Evolutionary conservation across 2,113 vertebrate species (phyloP), one percentile per base, ranked within the genome.

Genomic region (Daphoenositta chrysoptera): DNA sequence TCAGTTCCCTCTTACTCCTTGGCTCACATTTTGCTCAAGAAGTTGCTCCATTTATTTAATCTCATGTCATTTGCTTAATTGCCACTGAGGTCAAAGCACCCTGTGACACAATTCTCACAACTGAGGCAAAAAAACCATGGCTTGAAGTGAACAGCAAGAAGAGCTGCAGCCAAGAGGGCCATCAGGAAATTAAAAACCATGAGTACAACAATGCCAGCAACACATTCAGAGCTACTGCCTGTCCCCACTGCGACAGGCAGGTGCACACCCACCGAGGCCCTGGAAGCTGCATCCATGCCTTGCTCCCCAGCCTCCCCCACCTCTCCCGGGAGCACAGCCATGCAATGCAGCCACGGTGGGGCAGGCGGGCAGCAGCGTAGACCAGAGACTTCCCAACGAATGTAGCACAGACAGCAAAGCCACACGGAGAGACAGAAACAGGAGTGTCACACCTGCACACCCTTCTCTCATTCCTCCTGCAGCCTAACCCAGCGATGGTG

Each of bases 81-180:
- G 47, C 42, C 14, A n/a, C 37, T 1, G 6, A 86, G 54, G 27
- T 31, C 58, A 81, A 76, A 94, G 54, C 27, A 72, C 14, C n/a
- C n/a, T 50, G 63, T 39, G 37, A 70, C 26, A 58, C 2, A 10
- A 63, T 4, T 4, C 4, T 33, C 51, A 53, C 7, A n/a, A 79
- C 12, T 0, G 6, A 84, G 66, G 53, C 19, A 78, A 56, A 42
- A 48, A 61, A 20, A 0, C 0, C 45, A 6, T 0, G 56, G 24
- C n/a, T 50, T 39, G 28, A 64, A 85, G 48, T 15, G 21, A 51
- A 45, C 1, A 56, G 33, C 47, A 13, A 30, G 57, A 57, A 51
- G 47, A 80, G 47, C 11, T 19, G n/a, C 80, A 86, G 90, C 63
- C 71, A 63, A 58, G 47, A 39, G 2, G 2, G 39, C 50, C 14